Conservation (phyloP, 2,888 invertebrate genomes). For the Nasonovia ribisnigri region DNA sequence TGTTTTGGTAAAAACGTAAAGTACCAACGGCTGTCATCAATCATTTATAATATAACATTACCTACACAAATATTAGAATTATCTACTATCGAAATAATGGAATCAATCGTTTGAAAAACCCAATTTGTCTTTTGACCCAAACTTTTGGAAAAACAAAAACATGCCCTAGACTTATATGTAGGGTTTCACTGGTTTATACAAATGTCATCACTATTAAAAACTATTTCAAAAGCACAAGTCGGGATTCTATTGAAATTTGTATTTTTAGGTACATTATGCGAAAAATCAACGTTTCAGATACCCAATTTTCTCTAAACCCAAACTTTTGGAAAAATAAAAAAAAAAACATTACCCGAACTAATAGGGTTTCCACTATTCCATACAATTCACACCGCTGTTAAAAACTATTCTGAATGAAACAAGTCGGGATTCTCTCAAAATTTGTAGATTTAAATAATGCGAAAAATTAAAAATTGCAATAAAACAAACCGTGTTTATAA, state of each 20-base stretch:
- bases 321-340: neutral
- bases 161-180: neutral
- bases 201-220: neutral
- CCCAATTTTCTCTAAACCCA: neutral
- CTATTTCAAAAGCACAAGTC: neutral
- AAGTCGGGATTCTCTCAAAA: no score
- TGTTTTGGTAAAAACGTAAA: no score
- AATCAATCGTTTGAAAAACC: neutral
- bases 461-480: neutral
- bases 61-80: neutral
- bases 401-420: neutral
- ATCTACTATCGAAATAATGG: neutral
- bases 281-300: neutral
- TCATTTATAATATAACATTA: no score
- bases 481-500: no score
- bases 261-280: no score
- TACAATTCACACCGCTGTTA: neutral
- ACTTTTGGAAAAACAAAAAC: no score
- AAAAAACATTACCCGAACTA: neutral
- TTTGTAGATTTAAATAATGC: no score
- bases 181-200: neutral
- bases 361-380: fast-evolving
- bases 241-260: no score
- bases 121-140: no score
- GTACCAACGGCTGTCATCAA: no score